Base-by-base conservation (phyloP, 23 tunicate genomes). In the Ciona savignyi region DNA sequence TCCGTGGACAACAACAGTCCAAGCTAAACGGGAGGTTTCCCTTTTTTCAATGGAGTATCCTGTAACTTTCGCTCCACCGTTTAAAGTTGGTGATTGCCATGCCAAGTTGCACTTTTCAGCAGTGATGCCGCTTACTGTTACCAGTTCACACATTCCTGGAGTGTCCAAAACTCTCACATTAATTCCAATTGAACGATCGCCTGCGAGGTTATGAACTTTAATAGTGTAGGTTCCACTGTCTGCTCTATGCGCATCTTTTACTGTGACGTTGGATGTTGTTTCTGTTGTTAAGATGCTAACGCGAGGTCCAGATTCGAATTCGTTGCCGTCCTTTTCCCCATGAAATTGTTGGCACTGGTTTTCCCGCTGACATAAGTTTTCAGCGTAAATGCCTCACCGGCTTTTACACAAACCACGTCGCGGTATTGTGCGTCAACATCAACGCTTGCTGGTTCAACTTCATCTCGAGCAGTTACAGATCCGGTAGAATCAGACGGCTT, bases 11-110 rank as follows among this genome's bases (percentile, higher is more conserved):
- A 86, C 88, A 15, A 72, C 64, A 2, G 78, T 76, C 98, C 98
- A 93, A 9, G 93, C 75, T 24, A 93, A 63, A n/a, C 98, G 51
- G 32, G 98, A 81, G 30, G 94, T 90, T 82, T 93, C 98, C 34
- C 98, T 76, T 74, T 93, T 93, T 78, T 93, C 95, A 64, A 93
- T 78, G n/a, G 61, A 65, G 71, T 86, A 93, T 4, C 85, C 78
- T 20, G 80, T 32, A 6, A 93, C 72, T 74, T 80, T 82, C 3
- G 80, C 71, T 0, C 98, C 98, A 0, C 98, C 98, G 42, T 86
- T 76, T 19, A 85, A 32, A 4, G 25, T 30, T 1, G 98, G 98
- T 2, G 98, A 81, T 28, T 81, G 79, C 89, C 93, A 93, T 2
- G 79, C 60, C 30, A 93, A 27, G 19, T 34, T 81, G 70, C 94